A percentile compares a stretch with the other conserved stretches of the same genome.
Evolutionary conservation across 2,113 vertebrate species (phyloP).

Genomic region (Corvus cornix): DNA sequence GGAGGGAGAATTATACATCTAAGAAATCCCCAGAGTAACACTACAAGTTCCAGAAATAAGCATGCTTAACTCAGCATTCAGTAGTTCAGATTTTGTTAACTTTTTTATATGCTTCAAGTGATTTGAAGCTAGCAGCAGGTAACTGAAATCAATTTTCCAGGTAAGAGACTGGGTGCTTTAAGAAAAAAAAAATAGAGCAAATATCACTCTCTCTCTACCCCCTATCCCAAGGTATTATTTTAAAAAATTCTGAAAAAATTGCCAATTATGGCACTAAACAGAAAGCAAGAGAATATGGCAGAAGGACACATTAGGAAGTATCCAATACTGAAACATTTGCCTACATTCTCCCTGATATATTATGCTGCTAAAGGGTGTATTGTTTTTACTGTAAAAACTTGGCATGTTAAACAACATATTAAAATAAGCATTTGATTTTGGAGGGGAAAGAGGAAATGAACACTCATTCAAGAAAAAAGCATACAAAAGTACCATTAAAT

Average conservation of each 20-base stretch:
- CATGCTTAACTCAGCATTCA: neutral
- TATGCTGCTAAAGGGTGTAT: neutral
- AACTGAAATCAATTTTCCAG: neutral
- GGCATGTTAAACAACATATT: neutral
- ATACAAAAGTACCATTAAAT: conserved; percentile 81
- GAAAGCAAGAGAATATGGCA: neutral
- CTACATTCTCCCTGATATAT: neutral
- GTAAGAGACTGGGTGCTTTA: neutral
- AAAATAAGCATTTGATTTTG: neutral
- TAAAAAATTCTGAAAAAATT: neutral
- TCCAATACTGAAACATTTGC: neutral
- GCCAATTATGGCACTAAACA: neutral
- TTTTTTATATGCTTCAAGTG: neutral
- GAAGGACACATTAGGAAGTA: neutral
- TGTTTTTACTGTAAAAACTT: neutral
- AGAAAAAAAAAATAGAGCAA: neutral
- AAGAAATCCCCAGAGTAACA: neutral
- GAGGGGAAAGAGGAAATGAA: neutral
- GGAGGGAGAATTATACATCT: neutral
- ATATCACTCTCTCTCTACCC: neutral
- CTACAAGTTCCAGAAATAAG: neutral
- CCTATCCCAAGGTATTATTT: neutral
- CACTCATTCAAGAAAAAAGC: neutral
- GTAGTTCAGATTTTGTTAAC: neutral
- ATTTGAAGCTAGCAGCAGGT: neutral